Evolutionary conservation across 1,140 invertebrate species (phyloP).

Genomic region (Daktulosphaira vitifoliae): DNA sequence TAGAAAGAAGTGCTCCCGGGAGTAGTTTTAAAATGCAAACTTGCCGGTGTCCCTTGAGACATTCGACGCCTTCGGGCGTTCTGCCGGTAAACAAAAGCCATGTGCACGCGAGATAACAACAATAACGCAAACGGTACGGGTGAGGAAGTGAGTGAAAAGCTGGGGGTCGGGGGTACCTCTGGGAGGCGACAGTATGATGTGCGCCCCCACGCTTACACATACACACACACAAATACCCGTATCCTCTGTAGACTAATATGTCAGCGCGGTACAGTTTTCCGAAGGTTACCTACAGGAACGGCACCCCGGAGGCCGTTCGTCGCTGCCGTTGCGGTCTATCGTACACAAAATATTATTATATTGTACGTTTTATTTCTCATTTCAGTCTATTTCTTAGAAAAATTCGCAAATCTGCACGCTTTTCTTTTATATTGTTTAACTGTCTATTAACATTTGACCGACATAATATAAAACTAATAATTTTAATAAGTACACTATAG

Average conservation of each 20-base stretch:
- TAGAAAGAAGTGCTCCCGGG: constrained; percentile 32
- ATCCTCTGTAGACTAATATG: constrained; percentile 31
- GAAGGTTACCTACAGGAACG: constrained; percentile 31
- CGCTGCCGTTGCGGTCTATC: constrained; percentile 14
- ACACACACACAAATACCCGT: not conserved
- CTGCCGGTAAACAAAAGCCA: constrained; percentile 33
- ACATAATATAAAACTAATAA: too few relatives aligned
- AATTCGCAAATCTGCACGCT: too few relatives aligned
- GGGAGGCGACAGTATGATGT: constrained; percentile 33
- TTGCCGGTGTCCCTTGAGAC: constrained; percentile 6
- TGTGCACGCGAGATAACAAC: constrained; percentile 32
- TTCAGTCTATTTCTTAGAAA: too few relatives aligned
- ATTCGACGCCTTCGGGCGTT: constrained; percentile 32
- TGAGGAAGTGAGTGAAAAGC: too few relatives aligned
- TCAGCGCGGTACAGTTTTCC: constrained; percentile 32
- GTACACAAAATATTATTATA: not conserved
- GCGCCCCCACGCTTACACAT: not conserved
- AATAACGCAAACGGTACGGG: not conserved
- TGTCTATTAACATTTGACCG: too few relatives aligned
- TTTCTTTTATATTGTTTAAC: too few relatives aligned
- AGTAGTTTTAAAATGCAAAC: constrained; percentile 34
- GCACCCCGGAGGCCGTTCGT: constrained; percentile 32
- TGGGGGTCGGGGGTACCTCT: not conserved
- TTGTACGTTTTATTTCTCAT: too few relatives aligned
- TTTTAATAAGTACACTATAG: too few relatives aligned